A percentile compares a stretch with the other conserved stretches of the same genome.
These are phyloP conservation scores for Stichodactyla mertensii DNA, from an alignment of 64 coral and sea anemone genomes.

Conservation along the genomic window DNA sequence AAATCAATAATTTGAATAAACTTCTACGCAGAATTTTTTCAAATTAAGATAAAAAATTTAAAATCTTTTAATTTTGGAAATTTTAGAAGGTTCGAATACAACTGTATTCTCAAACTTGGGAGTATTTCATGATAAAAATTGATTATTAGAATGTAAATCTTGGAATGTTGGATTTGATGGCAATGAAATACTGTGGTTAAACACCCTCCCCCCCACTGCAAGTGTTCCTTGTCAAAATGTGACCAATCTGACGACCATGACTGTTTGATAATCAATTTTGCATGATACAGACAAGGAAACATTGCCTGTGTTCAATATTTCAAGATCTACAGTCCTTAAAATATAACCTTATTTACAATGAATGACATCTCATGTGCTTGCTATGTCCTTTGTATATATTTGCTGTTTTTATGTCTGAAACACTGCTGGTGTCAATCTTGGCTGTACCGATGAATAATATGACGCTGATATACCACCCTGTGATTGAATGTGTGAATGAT, in stretches of 20 bases:
- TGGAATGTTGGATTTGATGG: not conserved
- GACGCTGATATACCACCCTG: conserved; percentile 35
- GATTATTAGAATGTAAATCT: not conserved
- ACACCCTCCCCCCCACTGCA: not conserved
- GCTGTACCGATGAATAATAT: conserved; percentile 38
- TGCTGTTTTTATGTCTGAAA: conserved; percentile 99
- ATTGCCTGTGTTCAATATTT: not conserved
- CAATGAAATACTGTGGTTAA: not conserved
- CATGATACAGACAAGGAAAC: not conserved
- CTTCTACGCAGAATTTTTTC: too few species aligned
- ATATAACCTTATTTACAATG: conserved; percentile 37
- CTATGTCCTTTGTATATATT: conserved; percentile 99
- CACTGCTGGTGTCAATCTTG: conserved; percentile 62
- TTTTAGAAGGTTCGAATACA: not conserved
- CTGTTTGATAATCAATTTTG: not conserved
- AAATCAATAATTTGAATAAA: too few species aligned
- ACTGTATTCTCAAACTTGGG: too few species aligned
- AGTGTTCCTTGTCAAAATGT: not conserved
- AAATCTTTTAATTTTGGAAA: not conserved
- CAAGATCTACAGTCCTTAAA: conserved; percentile 18
- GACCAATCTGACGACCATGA: not conserved
- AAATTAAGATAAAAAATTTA: not conserved
- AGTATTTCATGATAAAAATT: not conserved
- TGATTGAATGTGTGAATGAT: conserved; percentile 23
- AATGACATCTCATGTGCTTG: conserved; percentile 88